Evolutionary conservation across 2,113 vertebrate species (phyloP).

Genomic region (Catagonus wagneri): DNA sequence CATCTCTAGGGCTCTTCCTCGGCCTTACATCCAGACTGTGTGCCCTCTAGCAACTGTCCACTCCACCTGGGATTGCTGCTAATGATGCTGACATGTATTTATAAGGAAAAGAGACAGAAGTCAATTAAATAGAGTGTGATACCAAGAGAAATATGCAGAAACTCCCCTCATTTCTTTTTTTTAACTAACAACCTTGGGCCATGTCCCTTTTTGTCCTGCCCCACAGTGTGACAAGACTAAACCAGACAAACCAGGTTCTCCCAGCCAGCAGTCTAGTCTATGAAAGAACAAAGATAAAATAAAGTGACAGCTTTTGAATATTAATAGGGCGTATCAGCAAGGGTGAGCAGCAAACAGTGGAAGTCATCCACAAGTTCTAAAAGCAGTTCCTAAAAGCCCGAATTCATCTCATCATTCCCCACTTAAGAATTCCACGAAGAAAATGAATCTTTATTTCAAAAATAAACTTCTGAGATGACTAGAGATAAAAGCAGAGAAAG

Average conservation of each 20-base stretch:
- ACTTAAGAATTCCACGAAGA: constrained; percentile 82
- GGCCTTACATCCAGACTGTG: not conserved
- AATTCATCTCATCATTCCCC: constrained; percentile 71
- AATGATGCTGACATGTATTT: not conserved
- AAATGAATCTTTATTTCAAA: constrained; percentile 82
- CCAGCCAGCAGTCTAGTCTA: constrained; percentile 79
- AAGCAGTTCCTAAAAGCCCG: constrained; percentile 78
- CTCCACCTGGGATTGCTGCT: not conserved
- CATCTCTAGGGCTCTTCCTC: not conserved
- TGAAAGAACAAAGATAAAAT: constrained; percentile 79
- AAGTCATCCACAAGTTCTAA: constrained; percentile 79
- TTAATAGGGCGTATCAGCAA: constrained; percentile 79
- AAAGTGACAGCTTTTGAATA: constrained; percentile 82
- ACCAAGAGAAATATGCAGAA: constrained; percentile 24
- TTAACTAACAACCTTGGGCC: constrained; percentile 67
- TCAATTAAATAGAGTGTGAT: constrained; percentile 46
- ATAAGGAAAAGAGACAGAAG: constrained; percentile 17
- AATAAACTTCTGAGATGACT: constrained; percentile 78
- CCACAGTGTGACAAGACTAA: constrained; percentile 66
- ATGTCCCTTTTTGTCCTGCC: constrained; percentile 66
- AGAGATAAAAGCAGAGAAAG: constrained; percentile 76
- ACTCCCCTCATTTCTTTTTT: not conserved
- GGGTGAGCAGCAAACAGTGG: constrained; percentile 73
- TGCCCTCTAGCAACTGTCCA: not conserved
- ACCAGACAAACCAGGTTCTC: constrained; percentile 75